These are phyloP conservation scores for Periparus ater DNA, from an alignment of 2,797 vertebrate genomes.

Conservation along the genomic window DNA sequence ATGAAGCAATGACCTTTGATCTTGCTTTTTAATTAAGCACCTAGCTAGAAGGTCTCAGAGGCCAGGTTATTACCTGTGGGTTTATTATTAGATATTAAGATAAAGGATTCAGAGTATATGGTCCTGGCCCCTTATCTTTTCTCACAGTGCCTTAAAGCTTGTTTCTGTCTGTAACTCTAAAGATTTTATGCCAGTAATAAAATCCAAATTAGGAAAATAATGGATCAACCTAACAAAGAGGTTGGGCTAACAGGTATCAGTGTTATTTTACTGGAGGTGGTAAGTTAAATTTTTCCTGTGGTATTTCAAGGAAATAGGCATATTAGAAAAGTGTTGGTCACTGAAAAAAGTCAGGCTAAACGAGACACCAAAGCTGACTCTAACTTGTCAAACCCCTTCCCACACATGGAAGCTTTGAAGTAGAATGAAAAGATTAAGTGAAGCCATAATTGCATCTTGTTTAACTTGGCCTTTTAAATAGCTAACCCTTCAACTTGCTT, in stretches of 20 bases:
- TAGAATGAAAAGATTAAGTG: neutral
- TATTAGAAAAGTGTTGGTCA: neutral
- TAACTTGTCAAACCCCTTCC: conserved; percentile 10
- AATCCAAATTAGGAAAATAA: conserved; percentile 26
- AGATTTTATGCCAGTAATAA: conserved; percentile 20
- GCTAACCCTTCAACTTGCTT: neutral
- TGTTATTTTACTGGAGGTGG: neutral
- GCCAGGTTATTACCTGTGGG: neutral
- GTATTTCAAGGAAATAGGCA: neutral
- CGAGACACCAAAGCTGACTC: neutral
- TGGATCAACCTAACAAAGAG: neutral
- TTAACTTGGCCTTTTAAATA: conserved; percentile 34
- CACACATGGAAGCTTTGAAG: conserved; percentile 35
- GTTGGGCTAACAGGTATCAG: neutral
- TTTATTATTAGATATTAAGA: conserved; percentile 47
- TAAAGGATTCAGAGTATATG: neutral
- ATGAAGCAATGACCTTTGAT: conserved; percentile 44
- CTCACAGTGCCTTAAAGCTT: neutral
- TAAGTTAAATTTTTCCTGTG: neutral
- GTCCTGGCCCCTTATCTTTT: neutral
- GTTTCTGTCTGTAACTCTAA: neutral
- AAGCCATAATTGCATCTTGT: conserved; percentile 2
- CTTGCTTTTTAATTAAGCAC: conserved; percentile 54
- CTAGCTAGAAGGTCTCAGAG: conserved; percentile 13
- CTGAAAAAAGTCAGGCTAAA: neutral